A percentile compares a stretch with the other conserved stretches of the same genome.
phyloP scores from a whole-genome alignment of 2,888 invertebrate species.

The Cephus nigrinus region DNA sequence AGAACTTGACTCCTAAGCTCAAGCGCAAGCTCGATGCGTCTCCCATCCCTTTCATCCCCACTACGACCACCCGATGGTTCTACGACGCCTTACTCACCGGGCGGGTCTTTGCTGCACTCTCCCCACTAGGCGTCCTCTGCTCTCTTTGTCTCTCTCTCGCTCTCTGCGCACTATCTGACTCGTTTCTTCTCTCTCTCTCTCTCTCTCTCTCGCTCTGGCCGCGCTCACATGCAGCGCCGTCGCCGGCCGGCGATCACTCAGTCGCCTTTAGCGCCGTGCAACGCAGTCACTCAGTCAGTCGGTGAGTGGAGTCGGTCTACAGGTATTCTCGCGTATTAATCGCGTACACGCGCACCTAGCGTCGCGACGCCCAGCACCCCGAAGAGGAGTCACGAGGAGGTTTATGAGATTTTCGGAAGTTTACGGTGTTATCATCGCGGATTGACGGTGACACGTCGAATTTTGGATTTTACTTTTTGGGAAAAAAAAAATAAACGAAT shows the following conservation, averaged over 20 bases:
- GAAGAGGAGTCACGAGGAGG: no score
- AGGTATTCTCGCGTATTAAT: neutral
- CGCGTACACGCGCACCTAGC: conserved; percentile 6
- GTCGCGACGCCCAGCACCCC: no score
- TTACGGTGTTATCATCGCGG: no score
- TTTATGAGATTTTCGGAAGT: no score
- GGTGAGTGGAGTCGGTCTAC: conserved; percentile 25
- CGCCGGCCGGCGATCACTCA: conserved; percentile 49
- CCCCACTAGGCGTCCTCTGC: conserved; percentile 25
- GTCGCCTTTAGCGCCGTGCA: conserved; percentile 52
- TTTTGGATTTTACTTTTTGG: no score
- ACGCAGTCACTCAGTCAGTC: conserved; percentile 43
- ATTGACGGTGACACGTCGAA: no score
- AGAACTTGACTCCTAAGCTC: conserved; percentile 52
- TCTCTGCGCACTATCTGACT: neutral
- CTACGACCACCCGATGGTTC: conserved; percentile 5
- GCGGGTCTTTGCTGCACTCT: conserved; percentile 7
- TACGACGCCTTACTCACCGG: conserved; percentile 2
- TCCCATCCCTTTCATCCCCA: conserved; percentile 20
- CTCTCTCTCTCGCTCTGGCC: conserved; percentile 7
- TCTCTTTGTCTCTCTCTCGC: neutral
- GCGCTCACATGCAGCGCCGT: conserved; percentile 2
- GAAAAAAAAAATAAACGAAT: no score
- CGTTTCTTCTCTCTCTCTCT: neutral
- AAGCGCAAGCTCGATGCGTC: conserved; percentile 31